A percentile compares a stretch with the other conserved stretches of the same genome.
Conservation (phyloP, 1,140 invertebrate genomes). For the Zaprionus kolodkinae region DNA sequence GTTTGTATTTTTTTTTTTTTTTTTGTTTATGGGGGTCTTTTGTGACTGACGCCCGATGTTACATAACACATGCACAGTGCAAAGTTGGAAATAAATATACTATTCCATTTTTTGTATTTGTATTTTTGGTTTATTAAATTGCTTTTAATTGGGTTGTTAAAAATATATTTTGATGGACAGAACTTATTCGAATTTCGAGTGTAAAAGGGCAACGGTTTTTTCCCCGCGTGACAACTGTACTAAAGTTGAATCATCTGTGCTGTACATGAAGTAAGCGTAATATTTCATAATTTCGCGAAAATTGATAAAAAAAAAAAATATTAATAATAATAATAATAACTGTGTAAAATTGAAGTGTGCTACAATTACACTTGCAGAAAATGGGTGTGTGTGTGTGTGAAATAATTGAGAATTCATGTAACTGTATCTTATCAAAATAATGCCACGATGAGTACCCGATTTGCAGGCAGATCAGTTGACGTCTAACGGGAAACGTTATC, state of each 20-base stretch:
- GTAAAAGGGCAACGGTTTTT: not conserved
- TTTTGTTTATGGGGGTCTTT: not conserved
- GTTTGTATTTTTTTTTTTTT: too few relatives aligned
- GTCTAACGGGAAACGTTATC: constrained; percentile 7
- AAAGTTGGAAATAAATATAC: not conserved
- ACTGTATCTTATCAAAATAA: constrained; percentile 24
- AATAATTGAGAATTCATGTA: constrained; percentile 8
- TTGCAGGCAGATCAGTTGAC: not conserved
- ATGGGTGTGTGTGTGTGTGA: not conserved
- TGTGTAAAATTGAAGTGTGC: not conserved
- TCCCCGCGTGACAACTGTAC: not conserved
- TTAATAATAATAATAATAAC: too few relatives aligned
- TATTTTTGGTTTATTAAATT: constrained; percentile 3
- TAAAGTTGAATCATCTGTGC: not conserved
- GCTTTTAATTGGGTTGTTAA: constrained; percentile 3
- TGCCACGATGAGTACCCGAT: not conserved
- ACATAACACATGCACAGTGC: not conserved
- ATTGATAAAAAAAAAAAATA: not conserved
- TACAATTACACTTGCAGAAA: not conserved
- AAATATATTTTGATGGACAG: not conserved
- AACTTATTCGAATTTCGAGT: not conserved
- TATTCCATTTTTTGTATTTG: not conserved
- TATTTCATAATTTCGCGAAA: not conserved
- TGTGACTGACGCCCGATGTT: not conserved
- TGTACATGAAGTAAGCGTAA: not conserved